These are phyloP conservation scores for Amphilophus citrinellus DNA, from an alignment of 2,113 vertebrate genomes.

Conservation along the genomic window DNA sequence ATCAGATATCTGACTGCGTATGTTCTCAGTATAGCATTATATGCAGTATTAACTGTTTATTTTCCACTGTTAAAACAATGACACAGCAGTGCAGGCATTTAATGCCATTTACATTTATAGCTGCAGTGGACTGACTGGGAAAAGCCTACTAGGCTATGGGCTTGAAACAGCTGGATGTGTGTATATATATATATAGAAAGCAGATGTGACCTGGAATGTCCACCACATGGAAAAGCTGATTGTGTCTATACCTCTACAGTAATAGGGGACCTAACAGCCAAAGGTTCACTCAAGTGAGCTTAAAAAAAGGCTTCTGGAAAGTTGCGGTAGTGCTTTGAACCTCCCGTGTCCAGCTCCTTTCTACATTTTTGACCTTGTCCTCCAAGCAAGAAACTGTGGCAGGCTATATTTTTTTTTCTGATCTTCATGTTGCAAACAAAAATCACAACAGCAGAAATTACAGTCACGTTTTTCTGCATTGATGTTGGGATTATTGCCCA, in stretches of 20 bases:
- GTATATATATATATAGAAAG: conserved; percentile 61
- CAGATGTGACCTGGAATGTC: conserved; percentile 79
- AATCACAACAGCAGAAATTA: conserved; percentile 35
- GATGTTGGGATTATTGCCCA: conserved; percentile 17
- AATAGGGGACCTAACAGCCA: conserved; percentile 68
- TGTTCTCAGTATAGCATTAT: neutral
- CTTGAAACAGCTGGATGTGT: conserved; percentile 70
- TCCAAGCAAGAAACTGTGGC: neutral
- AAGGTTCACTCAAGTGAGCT: conserved; percentile 49
- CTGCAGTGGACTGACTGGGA: conserved; percentile 34
- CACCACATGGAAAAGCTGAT: conserved; percentile 79
- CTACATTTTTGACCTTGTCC: conserved; percentile 19
- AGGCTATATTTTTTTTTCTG: conserved; percentile 16
- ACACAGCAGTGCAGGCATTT: conserved; percentile 12
- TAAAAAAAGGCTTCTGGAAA: conserved; percentile 56
- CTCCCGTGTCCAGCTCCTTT: conserved; percentile 33
- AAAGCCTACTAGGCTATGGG: conserved; percentile 61
- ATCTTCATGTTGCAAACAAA: conserved; percentile 8
- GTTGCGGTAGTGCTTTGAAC: conserved; percentile 44
- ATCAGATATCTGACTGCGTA: neutral
- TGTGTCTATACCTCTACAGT: conserved; percentile 63
- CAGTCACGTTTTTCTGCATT: conserved; percentile 15
- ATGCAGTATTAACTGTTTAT: neutral
- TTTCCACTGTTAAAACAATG: neutral
- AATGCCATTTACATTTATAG: conserved; percentile 36